Evolutionary conservation across 2,888 invertebrate genomes (phyloP), one percentile per base, ranked within the genome.

Genomic region (Dryobota labecula): DNA sequence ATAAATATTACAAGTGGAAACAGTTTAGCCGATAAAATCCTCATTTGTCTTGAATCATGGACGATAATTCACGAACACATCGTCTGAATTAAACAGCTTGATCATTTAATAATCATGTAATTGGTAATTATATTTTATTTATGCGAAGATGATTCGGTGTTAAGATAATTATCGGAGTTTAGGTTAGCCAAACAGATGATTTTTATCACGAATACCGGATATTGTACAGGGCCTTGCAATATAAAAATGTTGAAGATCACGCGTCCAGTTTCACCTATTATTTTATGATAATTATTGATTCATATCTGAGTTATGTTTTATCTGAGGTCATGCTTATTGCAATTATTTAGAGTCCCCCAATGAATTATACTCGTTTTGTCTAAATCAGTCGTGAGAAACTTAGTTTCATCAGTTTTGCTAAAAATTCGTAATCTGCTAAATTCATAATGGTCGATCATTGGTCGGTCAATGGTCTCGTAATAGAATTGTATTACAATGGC

Each of bases 191-290:
- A 67, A n/a, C 74, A 84, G 80, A 82, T 82, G 71, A 83, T 85
- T 80, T 72, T 82, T 72, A 86, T 82, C 86, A 87, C 84, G 84
- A 82, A 76, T 76, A 84, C 86, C 83, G 87, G 87, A 87, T 87
- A 77, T 70, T 57, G 43, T 64, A 73, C 84, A 84, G 67, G 85
- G 83, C 74, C 76, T 78, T 45, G 61, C 47, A 24, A 70, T 68
- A 71, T 62, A 72, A 77, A 80, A 79, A 66, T 67, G 20, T 68
- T 75, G 60, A 41, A 63, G 73, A 78, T 75, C 78, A 70, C 66
- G 82, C 65, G 62, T 61, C 61, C 49, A 75, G 84, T 86, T 86
- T 84, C 80, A 83, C 84, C 70, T 51, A 76, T 82, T 83, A 84
- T 70, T 63, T 78, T 61, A 58, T 58, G 41, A 74, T 61, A 45